These are phyloP conservation scores for Crotophaga sulcirostris DNA, from an alignment of 2,113 vertebrate species.

Conservation along the genomic window DNA sequence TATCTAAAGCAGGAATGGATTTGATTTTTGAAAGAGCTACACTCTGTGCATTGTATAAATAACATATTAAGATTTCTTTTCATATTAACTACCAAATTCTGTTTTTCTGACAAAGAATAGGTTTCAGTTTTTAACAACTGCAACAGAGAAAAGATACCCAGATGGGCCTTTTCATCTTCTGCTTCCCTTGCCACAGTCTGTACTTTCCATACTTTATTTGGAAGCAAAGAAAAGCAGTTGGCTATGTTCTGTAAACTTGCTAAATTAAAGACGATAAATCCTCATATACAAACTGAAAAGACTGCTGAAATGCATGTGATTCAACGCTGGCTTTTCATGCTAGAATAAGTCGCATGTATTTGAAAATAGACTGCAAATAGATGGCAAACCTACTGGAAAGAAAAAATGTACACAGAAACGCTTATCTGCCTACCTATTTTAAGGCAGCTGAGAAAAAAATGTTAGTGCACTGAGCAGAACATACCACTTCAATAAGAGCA, in stretches of 20 bases:
- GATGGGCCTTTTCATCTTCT: constrained; percentile 59
- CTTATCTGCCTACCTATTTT: not conserved
- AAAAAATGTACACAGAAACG: not conserved
- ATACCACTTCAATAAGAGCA: not conserved
- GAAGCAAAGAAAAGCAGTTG: constrained; percentile 61
- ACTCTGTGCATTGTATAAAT: not conserved
- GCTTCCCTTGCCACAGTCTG: constrained; percentile 27
- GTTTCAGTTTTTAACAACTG: constrained; percentile 52
- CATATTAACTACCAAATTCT: not conserved
- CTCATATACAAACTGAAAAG: constrained; percentile 24
- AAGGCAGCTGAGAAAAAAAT: not conserved
- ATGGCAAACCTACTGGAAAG: constrained; percentile 7
- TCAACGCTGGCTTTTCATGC: not conserved
- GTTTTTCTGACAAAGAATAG: constrained; percentile 32
- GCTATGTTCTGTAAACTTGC: constrained; percentile 55
- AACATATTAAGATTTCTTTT: constrained; percentile 6
- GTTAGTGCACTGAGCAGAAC: not conserved
- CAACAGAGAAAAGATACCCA: constrained; percentile 27
- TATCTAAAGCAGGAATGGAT: not conserved
- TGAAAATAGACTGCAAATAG: constrained; percentile 25
- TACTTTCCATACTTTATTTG: constrained; percentile 69
- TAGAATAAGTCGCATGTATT: not conserved
- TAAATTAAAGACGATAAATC: constrained; percentile 52
- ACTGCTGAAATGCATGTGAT: not conserved
- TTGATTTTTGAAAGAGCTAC: not conserved